A percentile compares a stretch with the other conserved stretches of the same genome.
These are phyloP conservation scores for Pongo abelii DNA, from an alignment of 2,113 vertebrate genomes.

Conservation along the genomic window DNA sequence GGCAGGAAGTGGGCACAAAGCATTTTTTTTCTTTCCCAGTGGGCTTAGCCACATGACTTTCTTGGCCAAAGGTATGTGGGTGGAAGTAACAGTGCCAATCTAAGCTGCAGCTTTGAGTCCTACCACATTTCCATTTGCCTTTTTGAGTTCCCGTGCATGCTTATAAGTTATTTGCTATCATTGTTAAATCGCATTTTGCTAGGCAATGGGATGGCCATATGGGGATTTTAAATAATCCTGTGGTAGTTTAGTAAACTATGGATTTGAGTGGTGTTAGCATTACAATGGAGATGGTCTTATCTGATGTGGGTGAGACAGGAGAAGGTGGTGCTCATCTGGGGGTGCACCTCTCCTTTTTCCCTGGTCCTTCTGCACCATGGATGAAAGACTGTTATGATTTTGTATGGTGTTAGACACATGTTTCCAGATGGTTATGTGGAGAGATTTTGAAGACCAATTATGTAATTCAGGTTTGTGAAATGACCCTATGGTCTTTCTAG, in stretches of 20 bases:
- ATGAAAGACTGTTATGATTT: neutral
- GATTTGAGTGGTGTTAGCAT: neutral
- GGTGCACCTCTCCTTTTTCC: neutral
- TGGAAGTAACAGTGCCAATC: too few relatives aligned
- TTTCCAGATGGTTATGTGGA: neutral
- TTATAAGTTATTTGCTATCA: neutral
- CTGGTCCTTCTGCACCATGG: neutral
- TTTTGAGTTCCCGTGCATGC: neutral
- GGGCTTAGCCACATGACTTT: neutral
- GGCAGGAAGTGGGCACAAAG: neutral
- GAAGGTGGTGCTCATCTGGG: too few relatives aligned
- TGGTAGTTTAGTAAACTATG: neutral
- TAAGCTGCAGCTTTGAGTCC: neutral
- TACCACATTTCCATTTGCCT: too few relatives aligned
- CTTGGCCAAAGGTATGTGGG: neutral
- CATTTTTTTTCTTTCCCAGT: neutral
- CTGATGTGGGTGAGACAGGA: neutral
- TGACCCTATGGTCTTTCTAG: neutral
- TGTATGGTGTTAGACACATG: neutral
- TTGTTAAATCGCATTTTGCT: neutral
- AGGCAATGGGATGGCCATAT: neutral
- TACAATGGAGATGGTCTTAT: neutral
- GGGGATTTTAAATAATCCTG: neutral
- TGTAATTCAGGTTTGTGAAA: neutral
- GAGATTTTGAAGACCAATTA: neutral